Conservation (phyloP, 2,113 vertebrate species). For the Arenaria interpres region DNA sequence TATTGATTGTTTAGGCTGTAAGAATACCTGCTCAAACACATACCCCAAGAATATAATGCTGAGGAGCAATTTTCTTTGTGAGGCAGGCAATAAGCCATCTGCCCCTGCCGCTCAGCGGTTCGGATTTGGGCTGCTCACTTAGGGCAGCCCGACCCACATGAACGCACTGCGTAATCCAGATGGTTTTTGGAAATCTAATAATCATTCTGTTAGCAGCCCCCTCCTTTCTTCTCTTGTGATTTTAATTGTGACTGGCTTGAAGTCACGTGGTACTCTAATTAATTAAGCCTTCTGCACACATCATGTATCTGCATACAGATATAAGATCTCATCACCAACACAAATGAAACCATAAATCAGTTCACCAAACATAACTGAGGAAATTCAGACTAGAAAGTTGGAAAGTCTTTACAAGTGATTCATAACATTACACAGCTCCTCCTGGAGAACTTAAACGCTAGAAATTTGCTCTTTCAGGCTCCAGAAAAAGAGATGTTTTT, state of each 20-base stretch:
- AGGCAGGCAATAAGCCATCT: neutral
- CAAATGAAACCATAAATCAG: neutral
- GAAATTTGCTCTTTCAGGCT: neutral
- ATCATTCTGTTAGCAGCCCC: neutral
- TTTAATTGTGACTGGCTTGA: neutral
- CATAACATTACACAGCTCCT: neutral
- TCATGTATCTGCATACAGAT: neutral
- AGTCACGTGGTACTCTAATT: neutral
- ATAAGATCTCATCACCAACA: neutral
- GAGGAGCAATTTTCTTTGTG: neutral
- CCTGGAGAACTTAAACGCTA: neutral
- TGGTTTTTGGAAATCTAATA: neutral
- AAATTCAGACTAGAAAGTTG: neutral
- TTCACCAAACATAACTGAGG: neutral
- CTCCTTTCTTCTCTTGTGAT: neutral
- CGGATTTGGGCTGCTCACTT: fast-evolving
- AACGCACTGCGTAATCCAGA: fast-evolving
- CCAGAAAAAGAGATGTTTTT: neutral
- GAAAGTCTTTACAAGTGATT: neutral
- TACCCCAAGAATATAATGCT: neutral
- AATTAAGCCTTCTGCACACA: neutral
- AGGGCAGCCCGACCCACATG: neutral
- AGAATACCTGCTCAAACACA: neutral
- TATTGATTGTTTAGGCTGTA: neutral
- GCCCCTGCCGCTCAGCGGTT: neutral